Conservation (phyloP, 1,140 invertebrate species). For the Pogonomyrmex californicus region DNA sequence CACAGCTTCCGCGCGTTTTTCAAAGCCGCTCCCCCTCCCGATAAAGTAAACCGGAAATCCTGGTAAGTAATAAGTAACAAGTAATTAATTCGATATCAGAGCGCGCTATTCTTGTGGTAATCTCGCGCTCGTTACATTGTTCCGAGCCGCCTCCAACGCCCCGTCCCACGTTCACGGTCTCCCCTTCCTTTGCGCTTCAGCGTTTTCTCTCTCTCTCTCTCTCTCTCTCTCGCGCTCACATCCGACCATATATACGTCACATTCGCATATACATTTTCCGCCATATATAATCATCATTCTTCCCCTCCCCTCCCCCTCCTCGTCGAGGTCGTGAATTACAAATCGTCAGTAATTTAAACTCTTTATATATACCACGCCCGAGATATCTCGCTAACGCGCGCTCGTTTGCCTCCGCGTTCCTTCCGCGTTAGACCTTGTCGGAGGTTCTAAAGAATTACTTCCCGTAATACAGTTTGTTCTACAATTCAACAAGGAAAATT, state of each 20-base stretch:
- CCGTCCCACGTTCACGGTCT: constrained; percentile 59
- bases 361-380: constrained; percentile 44
- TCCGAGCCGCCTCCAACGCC: constrained; percentile 30
- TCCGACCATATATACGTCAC: neutral
- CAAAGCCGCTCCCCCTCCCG: neutral
- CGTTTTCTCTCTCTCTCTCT: constrained; percentile 44
- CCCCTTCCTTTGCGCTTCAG: neutral
- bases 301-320: neutral
- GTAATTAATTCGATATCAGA: constrained; percentile 68
- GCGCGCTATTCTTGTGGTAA: constrained; percentile 58
- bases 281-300: constrained; percentile 23
- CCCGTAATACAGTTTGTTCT: neutral
- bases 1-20: constrained; percentile 1
- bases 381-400: constrained; percentile 35
- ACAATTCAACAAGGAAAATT: neutral
- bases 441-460: constrained; percentile 48
- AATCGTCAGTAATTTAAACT: constrained; percentile 68
- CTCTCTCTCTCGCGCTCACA: constrained; percentile 34
- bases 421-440: constrained; percentile 39
- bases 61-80: constrained; percentile 50
- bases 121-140: constrained; percentile 57
- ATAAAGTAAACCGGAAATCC: constrained; percentile 55
- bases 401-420: constrained; percentile 24
- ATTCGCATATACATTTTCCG: neutral
- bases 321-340: constrained; percentile 62